phyloP scores from a whole-genome alignment of 2,113 vertebrate species.

The Otocyon megalotis region DNA sequence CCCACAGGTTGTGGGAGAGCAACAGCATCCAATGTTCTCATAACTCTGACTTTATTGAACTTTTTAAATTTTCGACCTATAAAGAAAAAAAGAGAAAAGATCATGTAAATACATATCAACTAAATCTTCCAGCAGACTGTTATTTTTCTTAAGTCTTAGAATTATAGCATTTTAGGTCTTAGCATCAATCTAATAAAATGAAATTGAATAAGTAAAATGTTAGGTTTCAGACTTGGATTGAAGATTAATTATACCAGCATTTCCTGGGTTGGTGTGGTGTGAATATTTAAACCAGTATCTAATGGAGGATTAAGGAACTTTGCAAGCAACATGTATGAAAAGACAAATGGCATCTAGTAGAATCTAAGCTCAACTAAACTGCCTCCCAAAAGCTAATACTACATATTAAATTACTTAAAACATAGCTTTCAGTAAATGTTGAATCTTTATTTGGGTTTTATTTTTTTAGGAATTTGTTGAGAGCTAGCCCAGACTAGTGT shows the following conservation, averaged over 20 bases:
- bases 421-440: neutral
- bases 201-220: neutral
- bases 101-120: neutral
- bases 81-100: conserved; percentile 59
- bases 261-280: neutral
- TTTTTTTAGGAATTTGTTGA: neutral
- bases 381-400: neutral
- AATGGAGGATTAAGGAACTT: neutral
- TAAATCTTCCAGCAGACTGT: neutral
- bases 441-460: neutral
- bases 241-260: neutral
- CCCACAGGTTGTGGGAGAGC: conserved; percentile 90
- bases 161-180: neutral
- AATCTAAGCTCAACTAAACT: neutral
- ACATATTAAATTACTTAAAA: neutral
- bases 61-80: conserved; percentile 97
- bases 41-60: conserved; percentile 93
- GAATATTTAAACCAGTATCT: neutral
- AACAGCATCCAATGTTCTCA: conserved; percentile 89
- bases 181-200: neutral
- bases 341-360: neutral
- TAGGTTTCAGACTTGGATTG: neutral
- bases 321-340: neutral
- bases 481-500: neutral
- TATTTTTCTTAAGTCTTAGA: neutral